These are phyloP conservation scores for Solenopsis invicta DNA, from an alignment of 1,140 invertebrate genomes.

Conservation along the genomic window DNA sequence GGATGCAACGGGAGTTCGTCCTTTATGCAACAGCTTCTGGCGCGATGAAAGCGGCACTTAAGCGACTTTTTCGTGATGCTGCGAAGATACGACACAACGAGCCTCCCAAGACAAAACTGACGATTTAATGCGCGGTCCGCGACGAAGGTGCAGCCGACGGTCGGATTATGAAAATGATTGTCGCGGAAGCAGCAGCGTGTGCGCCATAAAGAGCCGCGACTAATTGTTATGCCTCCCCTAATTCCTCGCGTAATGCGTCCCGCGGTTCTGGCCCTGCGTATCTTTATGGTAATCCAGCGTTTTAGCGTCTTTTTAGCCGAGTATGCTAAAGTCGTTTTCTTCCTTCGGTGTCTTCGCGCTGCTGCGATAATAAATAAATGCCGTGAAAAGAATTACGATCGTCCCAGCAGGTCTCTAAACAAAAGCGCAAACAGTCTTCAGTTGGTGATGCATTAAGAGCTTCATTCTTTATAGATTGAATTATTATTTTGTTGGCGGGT, in stretches of 20 bases:
- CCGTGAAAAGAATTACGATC: constrained; percentile 36
- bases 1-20: constrained; percentile 14
- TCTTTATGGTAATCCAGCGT: constrained; percentile 71
- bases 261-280: constrained; percentile 40
- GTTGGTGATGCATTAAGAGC: constrained; percentile 2
- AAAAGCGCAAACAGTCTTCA: constrained; percentile 24
- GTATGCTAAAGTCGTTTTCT: constrained; percentile 51
- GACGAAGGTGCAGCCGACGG: constrained; percentile 35
- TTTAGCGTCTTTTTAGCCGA: constrained; percentile 66
- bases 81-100: constrained; percentile 30
- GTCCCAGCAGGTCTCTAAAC: constrained; percentile 10
- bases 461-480: neutral
- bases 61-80: constrained; percentile 26
- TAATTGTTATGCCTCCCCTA: constrained; percentile 70
- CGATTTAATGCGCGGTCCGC: constrained; percentile 31
- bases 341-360: neutral
- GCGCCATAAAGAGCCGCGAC: constrained; percentile 62
- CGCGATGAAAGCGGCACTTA: constrained; percentile 44
- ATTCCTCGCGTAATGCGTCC: constrained; percentile 48
- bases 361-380: constrained; percentile 19
- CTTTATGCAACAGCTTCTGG: constrained; percentile 22
- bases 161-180: constrained; percentile 67
- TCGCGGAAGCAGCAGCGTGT: constrained; percentile 43
- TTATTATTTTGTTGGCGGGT: neutral
- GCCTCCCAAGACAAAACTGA: constrained; percentile 38